Percentiles rank a stretch among this genome's conserved stretches.
Evolutionary conservation across 2,797 vertebrate genomes (phyloP).

Genomic region (Argyrosomus regius): DNA sequence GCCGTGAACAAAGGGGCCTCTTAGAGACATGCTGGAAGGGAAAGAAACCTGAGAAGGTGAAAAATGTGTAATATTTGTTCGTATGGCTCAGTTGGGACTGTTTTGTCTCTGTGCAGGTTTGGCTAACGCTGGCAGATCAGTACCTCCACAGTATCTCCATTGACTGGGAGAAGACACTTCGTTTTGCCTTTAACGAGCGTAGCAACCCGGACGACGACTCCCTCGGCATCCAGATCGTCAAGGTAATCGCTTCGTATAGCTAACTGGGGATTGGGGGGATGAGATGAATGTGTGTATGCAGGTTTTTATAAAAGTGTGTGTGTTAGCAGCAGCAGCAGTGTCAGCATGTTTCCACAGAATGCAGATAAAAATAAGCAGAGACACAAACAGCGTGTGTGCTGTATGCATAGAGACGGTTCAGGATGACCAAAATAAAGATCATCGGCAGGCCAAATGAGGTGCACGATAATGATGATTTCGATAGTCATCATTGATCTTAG

Average conservation of each 20-base stretch:
- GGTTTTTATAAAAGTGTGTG: neutral
- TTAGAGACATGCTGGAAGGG: neutral
- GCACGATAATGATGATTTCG: neutral
- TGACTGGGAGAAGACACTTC: constrained; percentile 99
- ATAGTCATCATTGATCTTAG: neutral
- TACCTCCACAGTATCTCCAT: constrained; percentile 98
- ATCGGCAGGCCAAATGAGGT: too few relatives aligned
- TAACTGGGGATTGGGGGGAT: neutral
- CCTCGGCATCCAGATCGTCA: constrained; percentile 98
- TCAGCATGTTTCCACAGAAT: neutral
- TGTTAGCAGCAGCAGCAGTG: neutral
- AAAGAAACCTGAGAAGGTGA: neutral
- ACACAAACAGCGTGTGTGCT: neutral
- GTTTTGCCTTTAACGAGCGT: constrained; percentile 98
- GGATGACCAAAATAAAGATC: neutral
- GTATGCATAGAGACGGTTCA: neutral
- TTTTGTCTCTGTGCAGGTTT: constrained; percentile 87
- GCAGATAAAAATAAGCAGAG: neutral
- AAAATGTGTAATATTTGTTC: constrained; percentile 1
- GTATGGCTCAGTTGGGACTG: neutral
- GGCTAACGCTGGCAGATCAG: constrained; percentile 96
- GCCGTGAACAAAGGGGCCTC: neutral
- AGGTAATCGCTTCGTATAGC: constrained; percentile 83
- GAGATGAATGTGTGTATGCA: neutral
- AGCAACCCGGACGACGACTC: constrained; percentile 99